Conservation (phyloP, 2,888 invertebrate genomes). For the Fragum whitleyi region DNA sequence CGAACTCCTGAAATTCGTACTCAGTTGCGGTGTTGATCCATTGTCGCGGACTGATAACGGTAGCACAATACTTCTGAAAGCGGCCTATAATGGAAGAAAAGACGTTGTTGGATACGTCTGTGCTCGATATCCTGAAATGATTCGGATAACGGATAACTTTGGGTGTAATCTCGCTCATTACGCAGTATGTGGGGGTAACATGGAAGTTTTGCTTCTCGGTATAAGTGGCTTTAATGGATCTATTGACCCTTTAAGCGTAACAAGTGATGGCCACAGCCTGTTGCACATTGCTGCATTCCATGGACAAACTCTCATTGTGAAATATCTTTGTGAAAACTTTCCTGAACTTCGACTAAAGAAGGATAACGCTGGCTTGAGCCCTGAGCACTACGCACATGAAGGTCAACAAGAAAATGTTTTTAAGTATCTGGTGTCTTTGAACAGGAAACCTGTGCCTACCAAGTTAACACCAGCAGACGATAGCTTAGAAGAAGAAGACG, state of each 20-base stretch:
- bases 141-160: slow-evolving; percentile 42
- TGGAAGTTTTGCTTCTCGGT: slow-evolving; percentile 37
- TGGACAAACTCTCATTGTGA: slow-evolving; percentile 45
- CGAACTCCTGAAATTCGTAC: slow-evolving; percentile 36
- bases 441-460: neutral
- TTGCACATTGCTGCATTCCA: slow-evolving; percentile 61
- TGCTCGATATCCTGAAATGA: slow-evolving; percentile 32
- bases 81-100: slow-evolving; percentile 49
- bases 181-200: slow-evolving; percentile 49
- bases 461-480: neutral
- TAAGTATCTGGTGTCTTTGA: slow-evolving; percentile 20
- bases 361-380: slow-evolving; percentile 37
- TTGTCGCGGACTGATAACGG: slow-evolving; percentile 46
- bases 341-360: slow-evolving; percentile 40
- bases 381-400: slow-evolving; percentile 42
- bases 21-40: slow-evolving; percentile 45
- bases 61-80: slow-evolving; percentile 51
- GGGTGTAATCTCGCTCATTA: slow-evolving; percentile 58
- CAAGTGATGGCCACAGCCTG: slow-evolving; percentile 55
- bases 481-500: neutral
- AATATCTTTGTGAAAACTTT: slow-evolving; percentile 45
- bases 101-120: slow-evolving; percentile 46
- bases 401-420: slow-evolving; percentile 46
- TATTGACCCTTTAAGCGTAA: slow-evolving; percentile 39
- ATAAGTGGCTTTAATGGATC: slow-evolving; percentile 12